phyloP scores from a whole-genome alignment of 2,797 vertebrate genomes.

The Naso thynnoides region DNA sequence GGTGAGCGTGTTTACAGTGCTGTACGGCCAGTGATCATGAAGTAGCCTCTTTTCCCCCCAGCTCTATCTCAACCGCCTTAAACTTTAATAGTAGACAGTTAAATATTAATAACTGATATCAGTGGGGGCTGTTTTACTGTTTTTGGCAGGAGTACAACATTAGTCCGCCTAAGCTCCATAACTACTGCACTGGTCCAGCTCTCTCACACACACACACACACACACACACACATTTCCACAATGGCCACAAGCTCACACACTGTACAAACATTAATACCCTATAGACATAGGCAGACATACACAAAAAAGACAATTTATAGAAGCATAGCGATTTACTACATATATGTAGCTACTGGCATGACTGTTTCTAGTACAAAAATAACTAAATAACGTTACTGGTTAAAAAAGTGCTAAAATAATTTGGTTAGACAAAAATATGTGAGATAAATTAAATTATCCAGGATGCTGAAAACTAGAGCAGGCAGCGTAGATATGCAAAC shows the following conservation, averaged over 20 bases:
- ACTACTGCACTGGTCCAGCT: conserved; percentile 72
- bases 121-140: conserved; percentile 82
- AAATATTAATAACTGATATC: conserved; percentile 89
- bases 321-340: neutral
- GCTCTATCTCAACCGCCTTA: conserved; percentile 80
- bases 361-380: conserved; percentile 9
- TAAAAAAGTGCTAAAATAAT: conserved; percentile 19
- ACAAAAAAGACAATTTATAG: conserved; percentile 21
- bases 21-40: conserved; percentile 73
- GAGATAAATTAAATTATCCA: conserved; percentile 9
- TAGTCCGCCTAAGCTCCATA: conserved; percentile 71
- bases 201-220: conserved; percentile 52
- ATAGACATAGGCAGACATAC: conserved; percentile 1
- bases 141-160: conserved; percentile 82
- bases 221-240: conserved; percentile 30
- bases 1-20: conserved; percentile 76
- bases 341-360: neutral
- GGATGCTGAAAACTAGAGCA: conserved; percentile 31
- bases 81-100: conserved; percentile 85
- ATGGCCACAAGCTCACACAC: neutral
- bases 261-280: conserved; percentile 30
- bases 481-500: conserved; percentile 6
- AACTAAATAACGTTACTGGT: neutral
- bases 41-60: conserved; percentile 68
- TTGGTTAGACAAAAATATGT: neutral